A percentile compares a stretch with the other conserved stretches of the same genome.
phyloP scores from a whole-genome alignment of 2,113 vertebrate genomes.

The Sebastes fasciatus region DNA sequence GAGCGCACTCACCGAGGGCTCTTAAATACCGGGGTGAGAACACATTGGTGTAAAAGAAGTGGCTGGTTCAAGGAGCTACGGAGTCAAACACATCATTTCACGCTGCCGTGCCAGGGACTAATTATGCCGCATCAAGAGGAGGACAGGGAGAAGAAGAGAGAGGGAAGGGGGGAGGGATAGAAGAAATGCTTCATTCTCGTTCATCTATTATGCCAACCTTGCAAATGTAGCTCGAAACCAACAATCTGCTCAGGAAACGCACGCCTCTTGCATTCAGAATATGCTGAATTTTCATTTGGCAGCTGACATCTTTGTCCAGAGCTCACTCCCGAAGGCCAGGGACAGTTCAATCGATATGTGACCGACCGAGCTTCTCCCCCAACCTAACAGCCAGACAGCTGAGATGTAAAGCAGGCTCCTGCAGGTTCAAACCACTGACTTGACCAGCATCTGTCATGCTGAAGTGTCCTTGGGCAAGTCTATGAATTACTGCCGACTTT shows the following conservation, averaged over 20 bases:
- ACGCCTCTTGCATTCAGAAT: conserved; percentile 38
- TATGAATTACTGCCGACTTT: conserved; percentile 50
- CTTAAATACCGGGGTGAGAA: conserved; percentile 37
- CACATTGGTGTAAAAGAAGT: conserved; percentile 23
- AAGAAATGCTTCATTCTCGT: conserved; percentile 20
- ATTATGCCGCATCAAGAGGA: conserved; percentile 49
- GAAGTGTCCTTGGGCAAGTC: conserved; percentile 56
- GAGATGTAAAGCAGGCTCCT: conserved; percentile 58
- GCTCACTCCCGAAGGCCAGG: conserved; percentile 25
- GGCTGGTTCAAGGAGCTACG: conserved; percentile 47
- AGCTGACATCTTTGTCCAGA: conserved; percentile 62
- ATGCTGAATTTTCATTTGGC: conserved; percentile 47
- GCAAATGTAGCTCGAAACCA: conserved; percentile 36
- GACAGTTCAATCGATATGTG: conserved; percentile 73
- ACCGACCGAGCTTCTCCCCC: conserved; percentile 50
- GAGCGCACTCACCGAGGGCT: not conserved
- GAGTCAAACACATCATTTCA: conserved; percentile 56
- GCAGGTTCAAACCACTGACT: conserved; percentile 20
- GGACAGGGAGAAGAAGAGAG: not conserved
- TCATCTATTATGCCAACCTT: conserved; percentile 48
- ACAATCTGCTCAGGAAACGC: conserved; percentile 30
- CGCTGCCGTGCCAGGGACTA: conserved; percentile 24
- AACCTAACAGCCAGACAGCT: conserved; percentile 33
- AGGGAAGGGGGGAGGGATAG: not conserved
- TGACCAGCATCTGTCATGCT: conserved; percentile 46